Evolutionary conservation across 2,113 vertebrate species (phyloP).

Genomic region (Phyllostomus discolor): DNA sequence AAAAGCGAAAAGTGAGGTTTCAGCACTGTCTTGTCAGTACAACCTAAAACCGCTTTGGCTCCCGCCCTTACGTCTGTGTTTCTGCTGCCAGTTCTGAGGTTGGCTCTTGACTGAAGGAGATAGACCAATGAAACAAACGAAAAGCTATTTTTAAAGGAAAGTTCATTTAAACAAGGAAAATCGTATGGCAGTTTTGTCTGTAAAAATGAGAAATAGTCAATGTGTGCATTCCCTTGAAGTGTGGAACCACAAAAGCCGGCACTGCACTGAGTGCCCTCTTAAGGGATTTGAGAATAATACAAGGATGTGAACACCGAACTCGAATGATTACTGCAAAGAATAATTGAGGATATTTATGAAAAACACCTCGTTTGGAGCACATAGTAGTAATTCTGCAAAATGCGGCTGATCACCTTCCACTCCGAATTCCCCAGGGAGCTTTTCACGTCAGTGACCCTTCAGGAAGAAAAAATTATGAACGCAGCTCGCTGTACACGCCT

Average conservation of each 20-base stretch:
- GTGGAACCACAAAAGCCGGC: background rate
- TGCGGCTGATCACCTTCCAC: background rate
- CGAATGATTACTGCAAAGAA: background rate
- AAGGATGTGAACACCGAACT: background rate
- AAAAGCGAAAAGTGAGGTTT: background rate
- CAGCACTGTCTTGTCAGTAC: background rate
- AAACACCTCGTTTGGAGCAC: background rate
- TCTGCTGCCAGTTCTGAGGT: background rate
- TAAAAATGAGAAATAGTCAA: background rate
- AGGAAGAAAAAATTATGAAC: background rate
- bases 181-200: background rate
- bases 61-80: background rate
- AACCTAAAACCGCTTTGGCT: background rate
- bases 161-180: background rate
- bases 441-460: background rate
- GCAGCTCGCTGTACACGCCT: background rate
- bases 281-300: background rate
- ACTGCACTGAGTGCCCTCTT: background rate
- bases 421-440: background rate
- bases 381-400: background rate
- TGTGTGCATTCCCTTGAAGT: background rate
- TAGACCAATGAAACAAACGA: background rate
- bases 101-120: background rate
- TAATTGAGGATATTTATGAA: background rate
- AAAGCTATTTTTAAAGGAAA: background rate